Percentiles rank a stretch among this genome's conserved stretches.
phyloP scores from a whole-genome alignment of 2,888 invertebrate genomes.

The Papilio elwesi region DNA sequence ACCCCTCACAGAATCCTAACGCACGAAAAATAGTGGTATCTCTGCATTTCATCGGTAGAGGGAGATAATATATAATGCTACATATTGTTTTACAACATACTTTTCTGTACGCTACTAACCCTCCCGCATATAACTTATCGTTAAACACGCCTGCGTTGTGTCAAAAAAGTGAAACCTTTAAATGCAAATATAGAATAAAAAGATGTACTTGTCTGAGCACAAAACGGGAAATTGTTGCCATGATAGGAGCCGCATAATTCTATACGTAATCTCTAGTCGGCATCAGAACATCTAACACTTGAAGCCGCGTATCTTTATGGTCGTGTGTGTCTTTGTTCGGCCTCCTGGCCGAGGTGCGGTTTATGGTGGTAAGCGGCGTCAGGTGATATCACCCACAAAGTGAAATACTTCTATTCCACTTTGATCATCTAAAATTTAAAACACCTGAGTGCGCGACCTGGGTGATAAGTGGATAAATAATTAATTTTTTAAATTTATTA shows the following conservation, averaged over 20 bases:
- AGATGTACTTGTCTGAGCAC: slow-evolving; percentile 34
- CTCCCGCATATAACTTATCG: slow-evolving; percentile 27
- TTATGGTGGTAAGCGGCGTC: too few relatives aligned
- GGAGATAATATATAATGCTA: too few relatives aligned
- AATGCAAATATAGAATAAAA: slow-evolving; percentile 21
- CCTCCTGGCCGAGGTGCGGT: background rate
- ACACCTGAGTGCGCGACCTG: too few relatives aligned
- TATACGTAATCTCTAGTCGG: slow-evolving; percentile 36
- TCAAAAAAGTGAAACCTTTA: slow-evolving; percentile 27
- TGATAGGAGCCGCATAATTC: slow-evolving; percentile 34
- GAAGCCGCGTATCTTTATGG: slow-evolving; percentile 26
- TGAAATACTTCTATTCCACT: too few relatives aligned
- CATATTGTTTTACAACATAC: background rate
- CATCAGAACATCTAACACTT: slow-evolving; percentile 35
- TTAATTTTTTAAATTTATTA: too few relatives aligned
- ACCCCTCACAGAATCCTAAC: too few relatives aligned
- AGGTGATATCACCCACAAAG: too few relatives aligned
- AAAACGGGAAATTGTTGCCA: slow-evolving; percentile 35
- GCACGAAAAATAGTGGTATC: too few relatives aligned
- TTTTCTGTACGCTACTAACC: background rate
- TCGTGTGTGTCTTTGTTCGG: slow-evolving; percentile 20
- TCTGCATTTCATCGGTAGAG: too few relatives aligned
- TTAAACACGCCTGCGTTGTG: background rate
- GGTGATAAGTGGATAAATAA: too few relatives aligned
- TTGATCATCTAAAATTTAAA: too few relatives aligned